Conservation (phyloP, 1,140 invertebrate genomes). For the Acyrthosiphon pisum region DNA sequence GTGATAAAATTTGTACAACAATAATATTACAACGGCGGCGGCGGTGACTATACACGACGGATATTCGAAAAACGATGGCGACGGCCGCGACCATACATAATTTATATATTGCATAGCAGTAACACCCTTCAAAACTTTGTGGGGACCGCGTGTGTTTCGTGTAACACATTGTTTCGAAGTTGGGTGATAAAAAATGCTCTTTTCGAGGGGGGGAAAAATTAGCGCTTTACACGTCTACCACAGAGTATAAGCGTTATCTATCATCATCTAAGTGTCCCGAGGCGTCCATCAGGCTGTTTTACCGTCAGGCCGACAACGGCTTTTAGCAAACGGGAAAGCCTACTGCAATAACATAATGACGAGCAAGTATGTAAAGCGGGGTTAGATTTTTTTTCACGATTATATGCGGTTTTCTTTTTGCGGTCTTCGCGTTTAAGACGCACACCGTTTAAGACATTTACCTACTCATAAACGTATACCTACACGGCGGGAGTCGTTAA, state of each 20-base stretch:
- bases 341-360: not conserved
- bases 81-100: not conserved
- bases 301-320: not conserved
- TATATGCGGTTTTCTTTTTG: not conserved
- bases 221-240: not conserved
- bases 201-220: not conserved
- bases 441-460: not conserved
- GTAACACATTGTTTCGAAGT: slow-evolving; percentile 32
- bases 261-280: not conserved
- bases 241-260: not conserved
- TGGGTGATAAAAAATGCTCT: not conserved
- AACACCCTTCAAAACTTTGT: slow-evolving; percentile 1
- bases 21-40: not conserved
- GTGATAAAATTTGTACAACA: not conserved
- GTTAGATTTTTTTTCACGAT: not conserved
- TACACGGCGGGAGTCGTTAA: not conserved
- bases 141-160: not conserved
- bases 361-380: not conserved
- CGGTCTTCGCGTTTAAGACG: too few relatives aligned
- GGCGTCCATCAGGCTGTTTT: not conserved
- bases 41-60: not conserved
- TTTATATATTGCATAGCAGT: slow-evolving; percentile 1
- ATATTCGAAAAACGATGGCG: not conserved
- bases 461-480: not conserved
- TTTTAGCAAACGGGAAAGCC: not conserved